phyloP scores from a whole-genome alignment of 2,888 invertebrate species.

The Acronicta leporina region DNA sequence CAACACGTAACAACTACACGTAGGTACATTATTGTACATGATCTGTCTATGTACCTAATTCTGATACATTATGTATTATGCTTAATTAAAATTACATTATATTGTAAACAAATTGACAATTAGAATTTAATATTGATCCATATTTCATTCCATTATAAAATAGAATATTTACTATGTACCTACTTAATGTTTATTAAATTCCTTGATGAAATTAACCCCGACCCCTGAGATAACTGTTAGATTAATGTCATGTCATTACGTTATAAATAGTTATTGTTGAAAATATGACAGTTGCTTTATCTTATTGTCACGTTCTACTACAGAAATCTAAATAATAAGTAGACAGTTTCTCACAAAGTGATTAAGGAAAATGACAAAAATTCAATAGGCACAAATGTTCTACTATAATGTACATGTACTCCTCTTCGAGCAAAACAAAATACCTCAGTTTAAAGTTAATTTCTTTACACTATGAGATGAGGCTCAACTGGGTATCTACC shows the following conservation, averaged over 20 bases:
- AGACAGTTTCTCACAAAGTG: background rate
- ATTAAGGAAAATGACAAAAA: background rate
- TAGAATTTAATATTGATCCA: background rate
- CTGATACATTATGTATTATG: slow-evolving; percentile 42
- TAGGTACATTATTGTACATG: slow-evolving; percentile 53
- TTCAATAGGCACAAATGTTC: background rate
- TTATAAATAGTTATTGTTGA: slow-evolving; percentile 14
- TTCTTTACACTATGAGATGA: too few species aligned
- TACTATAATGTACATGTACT: too few species aligned
- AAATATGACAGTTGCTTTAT: slow-evolving; percentile 7
- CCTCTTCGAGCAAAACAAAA: too few species aligned
- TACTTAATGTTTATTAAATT: slow-evolving; percentile 11
- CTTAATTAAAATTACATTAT: slow-evolving; percentile 26
- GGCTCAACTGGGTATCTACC: too few species aligned
- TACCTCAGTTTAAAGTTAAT: too few species aligned
- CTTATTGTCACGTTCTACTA: background rate
- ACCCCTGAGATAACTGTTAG: slow-evolving; percentile 21
- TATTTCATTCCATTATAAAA: background rate
- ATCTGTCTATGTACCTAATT: slow-evolving; percentile 44
- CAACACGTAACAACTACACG: slow-evolving; percentile 56
- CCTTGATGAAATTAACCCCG: slow-evolving; percentile 30
- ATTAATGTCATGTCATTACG: slow-evolving; percentile 9
- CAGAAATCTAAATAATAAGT: background rate
- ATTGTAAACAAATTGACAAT: slow-evolving; percentile 16
- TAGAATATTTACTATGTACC: slow-evolving; percentile 14